Base-by-base conservation (phyloP, 92 coral and sea anemone genomes). In the Parazoanthus darwini region DNA sequence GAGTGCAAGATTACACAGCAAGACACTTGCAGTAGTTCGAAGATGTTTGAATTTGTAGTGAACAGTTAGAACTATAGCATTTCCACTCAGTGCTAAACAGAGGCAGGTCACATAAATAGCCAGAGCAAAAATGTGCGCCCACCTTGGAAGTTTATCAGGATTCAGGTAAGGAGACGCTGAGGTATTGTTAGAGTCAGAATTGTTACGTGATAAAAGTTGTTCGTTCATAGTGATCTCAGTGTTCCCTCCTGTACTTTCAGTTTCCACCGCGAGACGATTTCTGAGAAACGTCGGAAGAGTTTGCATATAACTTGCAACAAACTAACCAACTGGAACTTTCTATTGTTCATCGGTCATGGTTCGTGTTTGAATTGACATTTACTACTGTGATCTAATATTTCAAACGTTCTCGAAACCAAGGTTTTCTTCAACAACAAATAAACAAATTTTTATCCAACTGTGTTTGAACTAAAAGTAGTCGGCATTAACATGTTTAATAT, bases 1-100 rank as follows among this genome's bases (percentile, higher is more conserved):
- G 25, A 82, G 87, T 7, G 91, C 93, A 82, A 94, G 94, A 81
- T 94, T 94, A 46, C 93, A 90, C 14, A 94, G 83, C 44, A 94
- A 75, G 33, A 91, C 89, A 75, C 91, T 93, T 2, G 94, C 91
- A 20, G 91, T 86, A 33, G 91, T 90, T 50, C 93, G 94, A 29
- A 94, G 75, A 70, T 92, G 92, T 56, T 85, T 91, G 23, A 88
- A 88, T 72, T 89, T 88, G 29, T 70, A 89, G 54, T 92, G 89
- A 44, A 90, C 90, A 82, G 88, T 90, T 36, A 94, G 37, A 8
- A 93, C 92, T 6, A 85, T 71, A 26, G 92, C 33, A 83, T 94
- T 88, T 56, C 90, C 94, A 26, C 84, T 10, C 43, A 94, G 36
- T 33, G 93, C 93, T n/a, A 94, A 29, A 14, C 81, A 71, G 7